Evolutionary conservation across 2,113 vertebrate species (phyloP), one percentile per base, ranked within the genome.

Genomic region (Brachypteracias leptosomus): DNA sequence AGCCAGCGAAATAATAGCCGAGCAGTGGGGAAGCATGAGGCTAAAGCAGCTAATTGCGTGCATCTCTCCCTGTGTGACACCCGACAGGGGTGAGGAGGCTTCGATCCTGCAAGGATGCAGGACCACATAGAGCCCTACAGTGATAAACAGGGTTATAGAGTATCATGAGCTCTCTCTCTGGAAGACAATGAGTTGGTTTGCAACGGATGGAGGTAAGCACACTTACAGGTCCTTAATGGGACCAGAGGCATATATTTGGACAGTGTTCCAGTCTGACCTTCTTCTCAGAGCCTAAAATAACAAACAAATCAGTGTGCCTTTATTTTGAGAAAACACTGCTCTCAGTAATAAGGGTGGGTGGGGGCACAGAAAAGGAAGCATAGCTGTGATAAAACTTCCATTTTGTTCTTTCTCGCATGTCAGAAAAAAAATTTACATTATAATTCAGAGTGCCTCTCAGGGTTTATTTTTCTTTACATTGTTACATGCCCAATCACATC

Each of bases 381-480:
- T 51, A 94, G 75, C 58, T 94, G 89, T 95, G 95, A 95, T 97
- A 96, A 96, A 95, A 88, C 73, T 96, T 88, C 88, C 91, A 96
- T 96, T 97, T 95, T 87, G 86, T 96, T 91, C 77, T 91, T 82
- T 91, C 85, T 88, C 51, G 66, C 88, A 91, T 85, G 95, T 88
- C 85, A 95, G 58, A 7, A 86, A 92, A 86, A 63, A 13, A 90
- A 90, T 38, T 59, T 59, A 79, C 54, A 44, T 89, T 94, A 57
- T 68, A 95, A 91, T 79, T 91, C 80, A 93, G 66, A 85, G n/a
- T 58, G 77, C 74, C 77, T 91, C 82, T 92, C 61, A 46, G 74
- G 49, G 81, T 96, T 96, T 96, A 94, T 96, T 97, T 96, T 94
- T 83, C 93, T 95, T 95, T 91, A 88, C 82, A 88, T 96, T 95